phyloP scores from a whole-genome alignment of 2,888 invertebrate genomes.

The Rotaria socialis region DNA sequence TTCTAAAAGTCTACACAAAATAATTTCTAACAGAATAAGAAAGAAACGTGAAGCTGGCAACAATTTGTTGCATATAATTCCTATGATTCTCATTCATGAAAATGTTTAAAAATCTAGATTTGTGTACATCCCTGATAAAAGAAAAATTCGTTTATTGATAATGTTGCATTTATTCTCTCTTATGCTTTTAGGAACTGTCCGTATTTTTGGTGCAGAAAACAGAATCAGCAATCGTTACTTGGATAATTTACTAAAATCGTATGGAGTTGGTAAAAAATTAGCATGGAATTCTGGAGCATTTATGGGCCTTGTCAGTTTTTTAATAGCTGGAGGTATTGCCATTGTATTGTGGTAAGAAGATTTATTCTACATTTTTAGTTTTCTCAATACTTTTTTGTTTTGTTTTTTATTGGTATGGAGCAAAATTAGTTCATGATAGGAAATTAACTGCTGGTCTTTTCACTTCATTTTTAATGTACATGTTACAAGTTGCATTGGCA shows the following conservation, averaged over 20 bases:
- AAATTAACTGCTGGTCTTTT: slow-evolving; percentile 54
- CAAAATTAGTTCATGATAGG: slow-evolving; percentile 55
- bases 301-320: slow-evolving; percentile 52
- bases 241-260: slow-evolving; percentile 53
- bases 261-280: slow-evolving; percentile 53
- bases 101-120: no score
- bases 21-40: no score
- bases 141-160: no score
- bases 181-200: slow-evolving; percentile 51
- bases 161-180: background rate
- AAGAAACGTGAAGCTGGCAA: no score
- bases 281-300: slow-evolving; percentile 53
- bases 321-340: slow-evolving; percentile 53
- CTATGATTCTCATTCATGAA: no score
- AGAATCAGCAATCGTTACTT: slow-evolving; percentile 51
- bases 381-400: background rate
- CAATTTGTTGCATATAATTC: no score
- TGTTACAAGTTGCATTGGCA: slow-evolving; percentile 54
- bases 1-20: no score
- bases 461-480: slow-evolving; percentile 57
- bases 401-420: slow-evolving; percentile 52
- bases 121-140: no score
- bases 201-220: slow-evolving; percentile 54
- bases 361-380: background rate
- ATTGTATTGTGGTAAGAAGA: slow-evolving; percentile 52